A percentile compares a stretch with the other conserved stretches of the same genome.
Conservation (phyloP, 2,888 invertebrate species). For the Agrochola circellaris region DNA sequence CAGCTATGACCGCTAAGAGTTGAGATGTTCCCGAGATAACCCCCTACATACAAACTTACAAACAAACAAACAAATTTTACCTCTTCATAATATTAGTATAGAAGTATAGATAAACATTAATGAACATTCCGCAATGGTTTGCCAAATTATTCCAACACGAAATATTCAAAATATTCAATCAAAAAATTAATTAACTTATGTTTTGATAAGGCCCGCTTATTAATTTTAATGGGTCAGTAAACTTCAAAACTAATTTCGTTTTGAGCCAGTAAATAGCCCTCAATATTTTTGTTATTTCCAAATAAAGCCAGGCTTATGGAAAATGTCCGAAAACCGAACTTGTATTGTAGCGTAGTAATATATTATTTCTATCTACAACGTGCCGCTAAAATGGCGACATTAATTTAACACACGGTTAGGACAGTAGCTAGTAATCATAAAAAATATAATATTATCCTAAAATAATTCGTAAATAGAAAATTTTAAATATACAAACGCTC, state of each 20-base stretch:
- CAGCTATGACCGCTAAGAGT: too few relatives aligned
- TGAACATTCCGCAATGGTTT: conserved; percentile 30
- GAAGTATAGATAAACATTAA: conserved; percentile 6
- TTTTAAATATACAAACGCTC: too few relatives aligned
- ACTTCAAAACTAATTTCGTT: conserved; percentile 63
- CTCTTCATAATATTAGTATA: too few relatives aligned
- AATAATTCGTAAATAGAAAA: too few relatives aligned
- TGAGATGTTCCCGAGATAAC: too few relatives aligned
- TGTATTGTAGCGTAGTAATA: not conserved
- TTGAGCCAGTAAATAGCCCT: conserved; percentile 46
- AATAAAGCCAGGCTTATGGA: conserved; percentile 18
- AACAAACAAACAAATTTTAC: not conserved
- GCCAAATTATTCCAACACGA: conserved; percentile 34
- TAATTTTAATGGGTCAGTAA: conserved; percentile 67
- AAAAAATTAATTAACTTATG: conserved; percentile 66
- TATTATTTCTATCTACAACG: not conserved
- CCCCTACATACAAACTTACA: too few relatives aligned
- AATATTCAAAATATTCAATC: conserved; percentile 61
- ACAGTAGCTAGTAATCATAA: too few relatives aligned
- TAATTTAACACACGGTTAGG: too few relatives aligned
- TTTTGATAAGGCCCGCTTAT: conserved; percentile 63
- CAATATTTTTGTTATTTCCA: conserved; percentile 48
- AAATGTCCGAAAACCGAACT: not conserved
- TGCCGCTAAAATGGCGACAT: too few relatives aligned
- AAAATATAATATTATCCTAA: too few relatives aligned